These are phyloP conservation scores for Pyxicephalus adspersus DNA, from an alignment of 2,113 vertebrate species.

Conservation along the genomic window DNA sequence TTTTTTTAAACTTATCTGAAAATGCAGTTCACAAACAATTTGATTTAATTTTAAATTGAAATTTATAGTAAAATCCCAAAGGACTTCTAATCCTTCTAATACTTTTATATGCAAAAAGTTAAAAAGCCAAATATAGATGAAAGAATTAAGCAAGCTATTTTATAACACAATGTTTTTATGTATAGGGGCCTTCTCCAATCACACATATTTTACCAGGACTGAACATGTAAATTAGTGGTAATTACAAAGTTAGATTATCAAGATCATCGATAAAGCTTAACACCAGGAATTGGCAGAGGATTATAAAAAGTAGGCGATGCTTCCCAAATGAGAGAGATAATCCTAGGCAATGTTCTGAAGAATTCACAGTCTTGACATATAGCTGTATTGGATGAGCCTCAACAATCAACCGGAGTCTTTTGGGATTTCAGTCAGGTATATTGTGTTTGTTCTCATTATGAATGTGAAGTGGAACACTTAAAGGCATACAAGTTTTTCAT, in stretches of 20 bases:
- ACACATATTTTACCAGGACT: no score
- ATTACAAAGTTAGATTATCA: neutral
- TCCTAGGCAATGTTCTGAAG: neutral
- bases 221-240: no score
- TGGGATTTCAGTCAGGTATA: conserved; percentile 44
- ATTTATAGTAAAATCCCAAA: no score
- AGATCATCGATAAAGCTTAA: conserved; percentile 1
- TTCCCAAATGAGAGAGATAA: conserved; percentile 6
- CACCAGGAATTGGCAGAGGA: neutral
- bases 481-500: conserved; percentile 19
- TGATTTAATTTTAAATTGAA: no score
- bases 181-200: no score
- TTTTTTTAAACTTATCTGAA: no score
- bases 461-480: neutral
- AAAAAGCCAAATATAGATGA: no score
- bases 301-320: neutral
- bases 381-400: neutral
- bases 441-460: neutral
- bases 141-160: no score
- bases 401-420: conserved; percentile 1
- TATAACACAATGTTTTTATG: no score
- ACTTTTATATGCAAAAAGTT: no score
- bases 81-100: no score
- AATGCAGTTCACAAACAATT: no score
- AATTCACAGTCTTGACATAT: neutral